Percentiles rank a stretch among this genome's conserved stretches.
Conservation (phyloP, 2,113 vertebrate genomes). For the Arenaria interpres region DNA sequence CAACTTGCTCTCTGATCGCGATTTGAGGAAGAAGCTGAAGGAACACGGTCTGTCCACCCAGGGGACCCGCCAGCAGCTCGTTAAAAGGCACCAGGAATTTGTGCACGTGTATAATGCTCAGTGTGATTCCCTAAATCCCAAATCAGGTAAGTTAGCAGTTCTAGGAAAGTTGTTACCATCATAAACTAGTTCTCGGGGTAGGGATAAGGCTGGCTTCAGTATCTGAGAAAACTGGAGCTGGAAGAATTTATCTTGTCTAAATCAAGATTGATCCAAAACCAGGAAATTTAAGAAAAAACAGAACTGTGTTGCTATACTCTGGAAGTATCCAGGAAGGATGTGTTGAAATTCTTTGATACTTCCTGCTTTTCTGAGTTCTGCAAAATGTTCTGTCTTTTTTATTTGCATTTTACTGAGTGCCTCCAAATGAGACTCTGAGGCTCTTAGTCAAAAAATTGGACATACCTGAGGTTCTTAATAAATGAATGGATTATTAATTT, state of each 20-base stretch:
- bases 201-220: accelerated
- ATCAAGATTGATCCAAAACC: neutral
- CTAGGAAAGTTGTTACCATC: neutral
- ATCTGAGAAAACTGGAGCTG: neutral
- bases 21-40: conserved; percentile 86
- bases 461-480: neutral
- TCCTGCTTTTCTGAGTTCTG: neutral
- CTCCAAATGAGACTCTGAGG: neutral
- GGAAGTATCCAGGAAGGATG: neutral
- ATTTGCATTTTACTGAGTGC: neutral
- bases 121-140: conserved; percentile 90
- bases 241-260: neutral
- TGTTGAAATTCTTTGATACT: neutral
- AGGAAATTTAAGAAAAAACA: neutral
- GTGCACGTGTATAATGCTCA: conserved; percentile 90
- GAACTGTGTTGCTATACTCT: neutral
- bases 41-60: conserved; percentile 81
- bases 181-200: accelerated
- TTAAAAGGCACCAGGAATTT: conserved; percentile 88
- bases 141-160: conserved; percentile 76
- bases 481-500: neutral
- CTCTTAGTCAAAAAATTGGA: neutral
- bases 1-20: conserved; percentile 85
- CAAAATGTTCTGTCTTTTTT: neutral
- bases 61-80: conserved; percentile 86